Percentiles rank a stretch among this genome's conserved stretches.
These are phyloP conservation scores for Penaeus vannamei DNA, from an alignment of 1,140 invertebrate genomes.

Conservation along the genomic window DNA sequence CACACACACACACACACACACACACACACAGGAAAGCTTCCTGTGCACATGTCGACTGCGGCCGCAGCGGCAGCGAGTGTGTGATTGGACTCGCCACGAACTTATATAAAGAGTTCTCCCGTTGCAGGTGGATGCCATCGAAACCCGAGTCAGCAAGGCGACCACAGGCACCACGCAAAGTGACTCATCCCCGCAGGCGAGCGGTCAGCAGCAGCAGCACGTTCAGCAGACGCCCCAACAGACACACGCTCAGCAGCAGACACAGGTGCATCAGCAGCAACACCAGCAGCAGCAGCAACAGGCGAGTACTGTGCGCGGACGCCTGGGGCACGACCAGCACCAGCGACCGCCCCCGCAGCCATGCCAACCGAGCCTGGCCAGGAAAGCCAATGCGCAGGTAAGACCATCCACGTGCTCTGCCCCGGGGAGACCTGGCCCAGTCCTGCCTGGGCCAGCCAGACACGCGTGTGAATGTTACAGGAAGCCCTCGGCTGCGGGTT, in stretches of 20 bases:
- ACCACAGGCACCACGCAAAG: background rate
- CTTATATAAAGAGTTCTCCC: background rate
- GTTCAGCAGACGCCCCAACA: background rate
- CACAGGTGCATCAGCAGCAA: background rate
- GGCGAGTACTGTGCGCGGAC: background rate
- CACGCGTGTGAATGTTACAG: no score
- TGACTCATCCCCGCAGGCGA: no score
- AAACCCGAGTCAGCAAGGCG: slow-evolving; percentile 53
- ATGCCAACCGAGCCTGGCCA: background rate
- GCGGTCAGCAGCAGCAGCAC: slow-evolving; percentile 26
- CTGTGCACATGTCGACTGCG: background rate
- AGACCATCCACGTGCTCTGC: no score
- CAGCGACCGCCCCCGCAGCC: background rate
- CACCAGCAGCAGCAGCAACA: slow-evolving; percentile 7
- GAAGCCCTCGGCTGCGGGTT: no score
- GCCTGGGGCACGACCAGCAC: background rate
- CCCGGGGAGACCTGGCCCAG: no score
- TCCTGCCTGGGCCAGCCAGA: no score
- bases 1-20: background rate
- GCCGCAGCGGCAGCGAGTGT: background rate
- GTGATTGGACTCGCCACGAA: background rate
- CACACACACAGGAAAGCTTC: background rate
- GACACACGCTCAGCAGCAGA: background rate
- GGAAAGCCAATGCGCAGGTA: background rate
- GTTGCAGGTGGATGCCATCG: slow-evolving; percentile 54